These are phyloP conservation scores for Plebejus argus DNA, from an alignment of 2,888 invertebrate genomes.

Conservation along the genomic window DNA sequence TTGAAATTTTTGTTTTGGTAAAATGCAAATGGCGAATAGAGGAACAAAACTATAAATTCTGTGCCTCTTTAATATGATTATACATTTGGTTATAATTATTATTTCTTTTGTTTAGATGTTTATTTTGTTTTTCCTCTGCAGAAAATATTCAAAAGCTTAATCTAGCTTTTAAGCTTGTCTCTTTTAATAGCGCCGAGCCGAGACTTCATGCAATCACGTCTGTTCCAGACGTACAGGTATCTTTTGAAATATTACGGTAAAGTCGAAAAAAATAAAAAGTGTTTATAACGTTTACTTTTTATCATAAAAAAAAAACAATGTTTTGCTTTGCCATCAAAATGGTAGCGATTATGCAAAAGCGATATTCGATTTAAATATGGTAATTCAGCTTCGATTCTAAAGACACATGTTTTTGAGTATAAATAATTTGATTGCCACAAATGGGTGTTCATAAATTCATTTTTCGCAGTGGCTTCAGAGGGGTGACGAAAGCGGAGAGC, in stretches of 20 bases:
- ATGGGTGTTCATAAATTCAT: constrained; percentile 32
- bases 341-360: background rate
- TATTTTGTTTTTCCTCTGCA: background rate
- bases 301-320: background rate
- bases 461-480: constrained; percentile 29
- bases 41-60: background rate
- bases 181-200: background rate
- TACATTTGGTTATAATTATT: too few species aligned
- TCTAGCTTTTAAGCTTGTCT: background rate
- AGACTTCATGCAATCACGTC: background rate
- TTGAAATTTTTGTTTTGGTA: background rate
- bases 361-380: constrained; percentile 12
- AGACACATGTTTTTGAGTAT: constrained; percentile 9
- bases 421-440: constrained; percentile 27
- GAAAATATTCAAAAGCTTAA: background rate
- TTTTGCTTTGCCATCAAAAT: background rate
- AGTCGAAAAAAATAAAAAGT: too few species aligned
- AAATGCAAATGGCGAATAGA: background rate
- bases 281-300: background rate
- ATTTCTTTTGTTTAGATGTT: too few species aligned
- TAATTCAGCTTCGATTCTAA: background rate
- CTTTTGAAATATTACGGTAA: background rate
- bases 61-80: background rate
- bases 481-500: constrained; percentile 39
- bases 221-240: background rate